A percentile compares a stretch with the other conserved stretches of the same genome.
These are phyloP conservation scores for Apamea monoglypha DNA, from an alignment of 2,888 invertebrate species.

Conservation along the genomic window DNA sequence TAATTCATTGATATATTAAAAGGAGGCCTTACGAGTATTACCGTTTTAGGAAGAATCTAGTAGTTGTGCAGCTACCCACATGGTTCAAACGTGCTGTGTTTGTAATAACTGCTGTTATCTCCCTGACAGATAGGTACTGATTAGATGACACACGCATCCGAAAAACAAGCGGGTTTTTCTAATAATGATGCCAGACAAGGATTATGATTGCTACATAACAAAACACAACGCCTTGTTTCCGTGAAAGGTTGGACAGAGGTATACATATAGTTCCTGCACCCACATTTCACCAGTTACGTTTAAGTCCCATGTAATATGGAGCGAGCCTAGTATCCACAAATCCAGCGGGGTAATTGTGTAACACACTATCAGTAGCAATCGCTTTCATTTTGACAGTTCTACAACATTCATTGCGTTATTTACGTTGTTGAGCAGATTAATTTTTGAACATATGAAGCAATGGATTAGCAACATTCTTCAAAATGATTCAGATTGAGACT, in stretches of 20 bases:
- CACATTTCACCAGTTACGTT: not conserved
- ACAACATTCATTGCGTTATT: too few relatives aligned
- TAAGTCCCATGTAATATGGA: not conserved
- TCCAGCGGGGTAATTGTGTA: too few relatives aligned
- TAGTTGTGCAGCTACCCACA: not conserved
- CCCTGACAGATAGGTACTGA: conserved; percentile 2
- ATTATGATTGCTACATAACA: not conserved
- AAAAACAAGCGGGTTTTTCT: not conserved
- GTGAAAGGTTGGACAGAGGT: not conserved
- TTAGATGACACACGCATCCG: not conserved
- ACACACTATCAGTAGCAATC: too few relatives aligned
- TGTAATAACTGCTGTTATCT: conserved; percentile 21
- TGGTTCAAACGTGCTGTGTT: not conserved
- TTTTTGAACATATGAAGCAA: too few relatives aligned
- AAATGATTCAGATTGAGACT: too few relatives aligned
- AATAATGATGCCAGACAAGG: conserved; percentile 16
- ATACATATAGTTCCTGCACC: too few relatives aligned
- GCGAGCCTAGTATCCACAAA: not conserved
- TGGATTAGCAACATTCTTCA: too few relatives aligned
- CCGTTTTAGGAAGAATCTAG: not conserved
- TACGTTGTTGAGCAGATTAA: too few relatives aligned
- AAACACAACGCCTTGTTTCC: not conserved
- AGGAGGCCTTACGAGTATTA: conserved; percentile 2
- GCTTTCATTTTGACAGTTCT: too few relatives aligned
- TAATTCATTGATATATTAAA: too few relatives aligned